A percentile compares a stretch with the other conserved stretches of the same genome.
phyloP scores from a whole-genome alignment of 2,113 vertebrate species.

The pig (Sus scrofa) region T2T-Sscrofa CM000812.6:218327501-218328000 shows the following conservation, averaged over 20 bases:
- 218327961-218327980: neutral
- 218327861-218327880: neutral
- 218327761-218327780: neutral
- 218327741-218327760: slow-evolving; percentile 68
- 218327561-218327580: too few species aligned
- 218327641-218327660: neutral
- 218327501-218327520: too few species aligned
- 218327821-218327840: neutral
- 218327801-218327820: accelerated
- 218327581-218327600: too few species aligned
- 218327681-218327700: neutral
- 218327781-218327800: neutral
- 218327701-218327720: slow-evolving; percentile 87
- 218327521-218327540: too few species aligned
- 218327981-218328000: neutral
- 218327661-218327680: neutral
- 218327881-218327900: neutral
- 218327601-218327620: neutral
- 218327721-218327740: slow-evolving; percentile 81
- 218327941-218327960: slow-evolving; percentile 79
- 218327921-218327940: slow-evolving; percentile 78
- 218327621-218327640: neutral
- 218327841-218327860: neutral
- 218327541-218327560: too few species aligned
- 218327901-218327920: neutral